Conservation (phyloP, 2,113 vertebrate species). For the Phrynosoma platyrhinos region DNA sequence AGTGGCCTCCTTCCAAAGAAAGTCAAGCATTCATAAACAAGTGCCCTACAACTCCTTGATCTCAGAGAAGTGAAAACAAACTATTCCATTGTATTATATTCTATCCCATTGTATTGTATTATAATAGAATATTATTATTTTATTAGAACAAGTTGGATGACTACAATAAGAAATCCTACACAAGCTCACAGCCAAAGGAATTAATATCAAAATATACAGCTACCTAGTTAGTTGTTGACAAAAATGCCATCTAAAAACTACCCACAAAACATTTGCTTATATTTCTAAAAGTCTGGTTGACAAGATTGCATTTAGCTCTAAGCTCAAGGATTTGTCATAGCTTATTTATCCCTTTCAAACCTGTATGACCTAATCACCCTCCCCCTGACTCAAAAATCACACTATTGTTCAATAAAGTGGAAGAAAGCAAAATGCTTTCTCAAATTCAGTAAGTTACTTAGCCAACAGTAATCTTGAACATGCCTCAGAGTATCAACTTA, state of each 20-base stretch:
- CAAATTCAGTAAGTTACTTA: slow-evolving; percentile 22
- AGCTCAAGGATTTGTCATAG: neutral
- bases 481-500: slow-evolving; percentile 8
- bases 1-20: neutral
- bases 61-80: neutral
- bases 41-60: neutral
- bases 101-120: neutral
- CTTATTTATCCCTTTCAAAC: slow-evolving; percentile 15
- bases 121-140: neutral
- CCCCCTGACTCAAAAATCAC: too few species aligned
- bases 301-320: slow-evolving; percentile 10
- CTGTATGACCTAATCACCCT: slow-evolving; percentile 10
- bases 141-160: neutral
- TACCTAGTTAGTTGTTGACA: slow-evolving; percentile 30
- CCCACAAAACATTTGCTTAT: neutral
- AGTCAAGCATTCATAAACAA: neutral
- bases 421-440: neutral
- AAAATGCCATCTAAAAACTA: slow-evolving; percentile 40
- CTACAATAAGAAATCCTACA: slow-evolving; percentile 17
- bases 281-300: neutral
- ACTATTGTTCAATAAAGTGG: slow-evolving; percentile 10
- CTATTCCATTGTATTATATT: neutral
- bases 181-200: slow-evolving; percentile 24
- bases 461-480: slow-evolving; percentile 18
- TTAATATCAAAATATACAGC: slow-evolving; percentile 19